phyloP scores from a whole-genome alignment of 2,888 invertebrate species.

The Laothoe populi region DNA sequence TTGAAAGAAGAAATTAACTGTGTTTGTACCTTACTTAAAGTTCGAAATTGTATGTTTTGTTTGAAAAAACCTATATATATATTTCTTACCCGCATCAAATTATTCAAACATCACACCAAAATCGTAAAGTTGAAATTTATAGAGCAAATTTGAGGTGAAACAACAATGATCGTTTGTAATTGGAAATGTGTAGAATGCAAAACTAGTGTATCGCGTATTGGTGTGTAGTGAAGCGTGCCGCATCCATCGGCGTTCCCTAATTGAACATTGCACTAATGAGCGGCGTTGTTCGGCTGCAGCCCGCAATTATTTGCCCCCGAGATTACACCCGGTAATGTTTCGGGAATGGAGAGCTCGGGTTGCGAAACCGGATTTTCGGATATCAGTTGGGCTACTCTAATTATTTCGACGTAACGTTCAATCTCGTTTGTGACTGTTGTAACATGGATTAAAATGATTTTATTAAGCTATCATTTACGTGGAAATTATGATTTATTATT shows the following conservation, averaged over 20 bases:
- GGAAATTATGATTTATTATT: not conserved
- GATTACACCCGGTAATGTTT: slow-evolving; percentile 70
- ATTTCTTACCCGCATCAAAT: not conserved
- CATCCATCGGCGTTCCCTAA: slow-evolving; percentile 70
- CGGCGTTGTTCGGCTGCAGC: slow-evolving; percentile 77
- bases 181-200: slow-evolving; percentile 43
- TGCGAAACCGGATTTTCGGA: slow-evolving; percentile 55
- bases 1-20: too few relatives aligned
- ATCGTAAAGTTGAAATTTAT: not conserved
- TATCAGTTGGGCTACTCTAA: slow-evolving; percentile 51
- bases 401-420: slow-evolving; percentile 45
- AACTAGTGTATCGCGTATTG: slow-evolving; percentile 49
- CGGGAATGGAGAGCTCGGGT: slow-evolving; percentile 65
- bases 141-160: slow-evolving; percentile 9
- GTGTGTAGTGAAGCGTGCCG: slow-evolving; percentile 30
- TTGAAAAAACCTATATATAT: not conserved
- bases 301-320: slow-evolving; percentile 75
- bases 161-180: slow-evolving; percentile 25
- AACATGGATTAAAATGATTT: slow-evolving; percentile 37
- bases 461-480: not conserved
- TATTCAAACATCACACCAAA: slow-evolving; percentile 1
- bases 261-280: slow-evolving; percentile 84
- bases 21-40: too few relatives aligned
- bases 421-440: slow-evolving; percentile 24
- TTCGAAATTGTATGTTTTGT: not conserved